Evolutionary conservation across 92 coral and sea anemone genomes (phyloP).

Genomic region (Porites evermanni): DNA sequence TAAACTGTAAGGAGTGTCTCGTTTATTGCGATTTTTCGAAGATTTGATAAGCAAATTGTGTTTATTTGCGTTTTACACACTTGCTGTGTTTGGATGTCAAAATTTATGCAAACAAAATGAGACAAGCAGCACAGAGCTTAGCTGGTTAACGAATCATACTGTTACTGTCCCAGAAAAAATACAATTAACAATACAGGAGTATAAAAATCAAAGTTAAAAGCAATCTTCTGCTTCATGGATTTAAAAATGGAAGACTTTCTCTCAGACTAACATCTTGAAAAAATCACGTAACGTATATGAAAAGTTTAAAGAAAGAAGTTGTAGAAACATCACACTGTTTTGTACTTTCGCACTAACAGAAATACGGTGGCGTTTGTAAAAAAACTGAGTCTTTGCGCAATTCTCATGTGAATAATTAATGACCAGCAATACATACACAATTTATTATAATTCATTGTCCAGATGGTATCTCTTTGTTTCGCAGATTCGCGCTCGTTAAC

Average conservation of each 20-base stretch:
- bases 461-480: not conserved
- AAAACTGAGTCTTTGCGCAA: not conserved
- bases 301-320: too few species aligned
- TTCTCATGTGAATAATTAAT: slow-evolving; percentile 7
- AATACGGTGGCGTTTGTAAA: too few species aligned
- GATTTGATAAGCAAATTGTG: not conserved
- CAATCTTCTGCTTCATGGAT: too few species aligned
- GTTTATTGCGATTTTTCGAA: slow-evolving; percentile 3
- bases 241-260: too few species aligned
- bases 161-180: not conserved
- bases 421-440: not conserved
- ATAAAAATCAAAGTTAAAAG: too few species aligned
- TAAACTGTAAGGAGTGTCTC: not conserved
- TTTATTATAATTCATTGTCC: not conserved
- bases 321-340: too few species aligned
- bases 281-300: too few species aligned
- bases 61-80: not conserved
- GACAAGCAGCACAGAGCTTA: not conserved
- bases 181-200: not conserved
- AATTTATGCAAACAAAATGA: not conserved
- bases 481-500: slow-evolving; percentile 15
- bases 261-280: too few species aligned
- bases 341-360: not conserved
- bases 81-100: not conserved
- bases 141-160: not conserved